phyloP scores from a whole-genome alignment of 2,797 vertebrate species.

The Hirundo rustica region DNA sequence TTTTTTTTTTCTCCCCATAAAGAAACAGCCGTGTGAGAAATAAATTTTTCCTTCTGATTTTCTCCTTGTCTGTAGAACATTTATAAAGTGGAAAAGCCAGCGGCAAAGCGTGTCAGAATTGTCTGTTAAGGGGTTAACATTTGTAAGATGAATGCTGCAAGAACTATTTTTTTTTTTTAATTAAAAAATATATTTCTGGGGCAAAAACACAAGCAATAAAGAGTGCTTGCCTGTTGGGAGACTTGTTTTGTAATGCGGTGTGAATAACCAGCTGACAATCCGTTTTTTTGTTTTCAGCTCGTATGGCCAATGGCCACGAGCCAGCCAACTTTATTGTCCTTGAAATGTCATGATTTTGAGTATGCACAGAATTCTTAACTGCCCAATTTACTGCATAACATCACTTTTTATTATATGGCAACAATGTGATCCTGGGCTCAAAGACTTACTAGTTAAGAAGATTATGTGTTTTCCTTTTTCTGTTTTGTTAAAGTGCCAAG shows the following conservation, averaged over 20 bases:
- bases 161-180: constrained; percentile 53
- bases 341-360: constrained; percentile 75
- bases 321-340: constrained; percentile 76
- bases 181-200: constrained; percentile 72
- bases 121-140: constrained; percentile 67
- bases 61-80: constrained; percentile 26
- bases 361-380: constrained; percentile 73
- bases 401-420: constrained; percentile 74
- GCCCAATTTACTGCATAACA: constrained; percentile 75
- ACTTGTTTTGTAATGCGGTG: constrained; percentile 69
- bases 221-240: constrained; percentile 69
- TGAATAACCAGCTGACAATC: constrained; percentile 74
- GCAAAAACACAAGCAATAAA: constrained; percentile 68
- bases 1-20: background rate
- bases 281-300: constrained; percentile 50
- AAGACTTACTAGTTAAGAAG: constrained; percentile 77
- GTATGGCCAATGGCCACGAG: constrained; percentile 68
- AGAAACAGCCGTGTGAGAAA: constrained; percentile 13
- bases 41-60: constrained; percentile 50
- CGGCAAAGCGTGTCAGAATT: constrained; percentile 56
- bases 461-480: constrained; percentile 75
- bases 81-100: constrained; percentile 58
- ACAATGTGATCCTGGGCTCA: constrained; percentile 74
- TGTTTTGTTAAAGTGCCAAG: constrained; percentile 76
- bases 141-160: constrained; percentile 63